Conservation (phyloP, 1,140 invertebrate species). For the Radopholus similis region DNA sequence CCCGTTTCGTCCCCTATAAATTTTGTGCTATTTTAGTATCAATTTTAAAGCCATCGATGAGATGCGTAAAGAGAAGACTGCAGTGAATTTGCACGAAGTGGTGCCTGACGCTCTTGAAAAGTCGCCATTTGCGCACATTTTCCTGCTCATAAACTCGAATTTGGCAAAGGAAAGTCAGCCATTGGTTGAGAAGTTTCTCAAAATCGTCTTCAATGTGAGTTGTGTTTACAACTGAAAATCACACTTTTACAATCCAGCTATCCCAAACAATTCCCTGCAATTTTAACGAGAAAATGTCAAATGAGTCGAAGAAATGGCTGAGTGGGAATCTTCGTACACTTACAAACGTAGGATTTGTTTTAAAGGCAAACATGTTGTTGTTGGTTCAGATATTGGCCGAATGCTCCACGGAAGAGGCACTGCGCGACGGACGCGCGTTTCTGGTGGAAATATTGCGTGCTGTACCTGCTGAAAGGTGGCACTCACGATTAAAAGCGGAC, state of each 20-base stretch:
- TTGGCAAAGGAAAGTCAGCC: neutral
- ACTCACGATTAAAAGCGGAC: too few species aligned
- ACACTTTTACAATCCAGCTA: neutral
- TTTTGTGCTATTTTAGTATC: conserved; percentile 20
- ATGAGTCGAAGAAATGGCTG: conserved; percentile 17
- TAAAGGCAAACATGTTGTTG: neutral
- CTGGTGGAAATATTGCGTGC: conserved; percentile 26
- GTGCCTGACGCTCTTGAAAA: conserved; percentile 15
- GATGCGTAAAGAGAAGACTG: neutral
- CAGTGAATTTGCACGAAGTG: conserved; percentile 17
- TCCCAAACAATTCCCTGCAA: conserved; percentile 17
- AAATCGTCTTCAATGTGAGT: neutral
- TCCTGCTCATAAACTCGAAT: conserved; percentile 4
- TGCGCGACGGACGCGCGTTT: conserved; percentile 31
- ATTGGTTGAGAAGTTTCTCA: neutral
- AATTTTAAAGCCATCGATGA: conserved; percentile 5
- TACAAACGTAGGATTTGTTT: neutral
- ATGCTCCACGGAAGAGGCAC: conserved; percentile 18
- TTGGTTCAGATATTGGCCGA: conserved; percentile 17
- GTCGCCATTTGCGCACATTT: conserved; percentile 14
- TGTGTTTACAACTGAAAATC: too few species aligned
- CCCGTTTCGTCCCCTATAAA: conserved; percentile 6
- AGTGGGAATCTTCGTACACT: neutral
- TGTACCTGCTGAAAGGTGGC: conserved; percentile 28
- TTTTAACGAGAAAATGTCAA: conserved; percentile 14